Base-by-base conservation (phyloP, 2,888 invertebrate species). In the Tachina grossa region DNA sequence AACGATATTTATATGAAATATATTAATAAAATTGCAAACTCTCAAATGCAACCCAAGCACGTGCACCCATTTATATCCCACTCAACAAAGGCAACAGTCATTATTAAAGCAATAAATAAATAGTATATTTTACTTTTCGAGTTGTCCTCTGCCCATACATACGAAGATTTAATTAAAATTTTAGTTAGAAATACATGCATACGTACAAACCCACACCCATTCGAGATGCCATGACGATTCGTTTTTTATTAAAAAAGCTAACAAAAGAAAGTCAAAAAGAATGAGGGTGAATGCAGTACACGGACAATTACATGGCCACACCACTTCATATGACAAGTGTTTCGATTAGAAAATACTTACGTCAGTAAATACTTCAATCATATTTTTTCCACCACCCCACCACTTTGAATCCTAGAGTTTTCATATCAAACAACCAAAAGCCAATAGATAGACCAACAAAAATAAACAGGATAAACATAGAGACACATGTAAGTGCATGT, bases 251-350 rank as follows among this genome's bases (percentile, higher is more conserved):
- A 83, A 85, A 85, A 85, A 85, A 71, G 39, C 79, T 83, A 85
- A 85, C 77, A 81, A 80, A 80, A 49, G 68, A 71, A 78, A 79
- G 74, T 66, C 68, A 72, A 51, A 82, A 68, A 81, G 19, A 61
- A 57, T 61, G 43, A 51, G 71, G 51, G 31, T 65, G 47, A 22
- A 47, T 22, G 49, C 55, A 65, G 63, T 79, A 83, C 83, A 83
- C 75, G 83, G 65, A 85, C 85, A 85, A 85, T 85, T 85, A 79
- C 82, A 79, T 61, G 76, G 83, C 72, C 85, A 59, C 83, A 76
- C 85, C 83, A 85, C 85, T 85, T 83, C 76, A 85, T 78, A 85
- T 85, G 85, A 85, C 85, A 85, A 85, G 85, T 83, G 85, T 77
- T 85, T 79, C 76, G 79, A 85, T 85, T 79, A 85, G 85, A 79